A percentile compares a stretch with the other conserved stretches of the same genome.
Conservation (phyloP, 2,797 vertebrate genomes). For the Tenualosa ilisha region DNA sequence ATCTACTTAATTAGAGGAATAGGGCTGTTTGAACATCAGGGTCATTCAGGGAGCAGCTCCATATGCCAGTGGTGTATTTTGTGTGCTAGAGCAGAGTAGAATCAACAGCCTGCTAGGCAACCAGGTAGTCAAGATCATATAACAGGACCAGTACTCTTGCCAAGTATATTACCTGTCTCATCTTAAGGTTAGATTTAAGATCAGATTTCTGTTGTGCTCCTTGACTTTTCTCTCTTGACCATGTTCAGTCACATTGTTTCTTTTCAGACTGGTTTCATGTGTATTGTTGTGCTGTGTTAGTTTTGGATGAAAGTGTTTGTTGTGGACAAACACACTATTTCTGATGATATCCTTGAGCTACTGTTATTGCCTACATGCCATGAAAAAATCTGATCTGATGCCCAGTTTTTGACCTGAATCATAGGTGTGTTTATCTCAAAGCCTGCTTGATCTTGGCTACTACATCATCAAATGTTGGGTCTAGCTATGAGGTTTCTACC, state of each 20-base stretch:
- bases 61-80: slow-evolving; percentile 32
- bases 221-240: background rate
- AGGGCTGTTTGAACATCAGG: slow-evolving; percentile 49
- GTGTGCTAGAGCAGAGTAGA: slow-evolving; percentile 44
- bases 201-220: background rate
- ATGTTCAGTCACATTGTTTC: background rate
- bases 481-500: background rate
- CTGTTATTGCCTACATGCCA: background rate
- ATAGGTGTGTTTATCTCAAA: background rate
- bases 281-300: too few relatives aligned
- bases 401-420: background rate
- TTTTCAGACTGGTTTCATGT: background rate
- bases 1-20: slow-evolving; percentile 37
- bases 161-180: slow-evolving; percentile 45
- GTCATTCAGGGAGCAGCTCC: slow-evolving; percentile 45
- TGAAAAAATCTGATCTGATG: background rate
- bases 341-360: too few relatives aligned
- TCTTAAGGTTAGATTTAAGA: slow-evolving; percentile 36
- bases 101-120: slow-evolving; percentile 51
- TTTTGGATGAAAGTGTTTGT: too few relatives aligned
- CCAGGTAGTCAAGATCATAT: slow-evolving; percentile 46
- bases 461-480: background rate
- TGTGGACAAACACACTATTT: too few relatives aligned
- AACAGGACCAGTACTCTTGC: slow-evolving; percentile 44
- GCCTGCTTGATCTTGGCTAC: background rate